Evolutionary conservation across 2,797 vertebrate species (phyloP).

Genomic region (Poecilia wingei): DNA sequence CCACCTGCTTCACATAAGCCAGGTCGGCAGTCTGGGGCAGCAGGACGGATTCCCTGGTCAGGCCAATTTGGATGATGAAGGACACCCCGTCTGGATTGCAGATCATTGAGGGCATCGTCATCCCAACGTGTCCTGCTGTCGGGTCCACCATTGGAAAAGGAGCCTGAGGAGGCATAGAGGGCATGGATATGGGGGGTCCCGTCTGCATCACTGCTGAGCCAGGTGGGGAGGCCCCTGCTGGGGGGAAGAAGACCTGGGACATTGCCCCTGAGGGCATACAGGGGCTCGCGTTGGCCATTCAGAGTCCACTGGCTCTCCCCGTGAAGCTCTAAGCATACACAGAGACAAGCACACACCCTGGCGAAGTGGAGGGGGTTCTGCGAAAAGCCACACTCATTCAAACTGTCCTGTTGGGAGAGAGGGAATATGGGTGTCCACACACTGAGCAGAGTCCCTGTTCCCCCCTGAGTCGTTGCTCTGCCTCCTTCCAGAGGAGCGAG

Average conservation of each 20-base stretch:
- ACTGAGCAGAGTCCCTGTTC: constrained; percentile 30
- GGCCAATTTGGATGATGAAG: constrained; percentile 92
- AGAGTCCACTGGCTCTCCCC: constrained; percentile 31
- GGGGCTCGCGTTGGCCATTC: constrained; percentile 81
- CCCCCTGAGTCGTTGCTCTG: constrained; percentile 52
- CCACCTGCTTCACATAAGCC: constrained; percentile 90
- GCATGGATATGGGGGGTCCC: constrained; percentile 61
- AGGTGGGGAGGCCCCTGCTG: constrained; percentile 67
- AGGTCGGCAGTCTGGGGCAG: constrained; percentile 85
- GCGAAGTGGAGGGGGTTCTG: constrained; percentile 29
- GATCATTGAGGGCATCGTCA: constrained; percentile 51
- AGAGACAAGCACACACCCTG: constrained; percentile 40
- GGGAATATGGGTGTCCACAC: constrained; percentile 23
- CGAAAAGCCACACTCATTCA: constrained; percentile 61
- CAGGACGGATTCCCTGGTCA: constrained; percentile 89
- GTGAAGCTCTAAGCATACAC: constrained; percentile 45
- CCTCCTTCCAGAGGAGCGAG: constrained; percentile 49
- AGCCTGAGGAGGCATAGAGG: constrained; percentile 36
- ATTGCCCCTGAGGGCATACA: constrained; percentile 73
- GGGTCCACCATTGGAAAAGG: constrained; percentile 65
- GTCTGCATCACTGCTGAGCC: constrained; percentile 69
- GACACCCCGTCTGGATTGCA: constrained; percentile 82
- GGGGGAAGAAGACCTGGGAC: constrained; percentile 77
- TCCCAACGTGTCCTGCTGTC: constrained; percentile 53
- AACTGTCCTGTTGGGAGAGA: constrained; percentile 41